A percentile compares a stretch with the other conserved stretches of the same genome.
These are phyloP conservation scores for Zaprionus bogoriensis DNA, from an alignment of 2,888 invertebrate genomes.

Conservation along the genomic window DNA sequence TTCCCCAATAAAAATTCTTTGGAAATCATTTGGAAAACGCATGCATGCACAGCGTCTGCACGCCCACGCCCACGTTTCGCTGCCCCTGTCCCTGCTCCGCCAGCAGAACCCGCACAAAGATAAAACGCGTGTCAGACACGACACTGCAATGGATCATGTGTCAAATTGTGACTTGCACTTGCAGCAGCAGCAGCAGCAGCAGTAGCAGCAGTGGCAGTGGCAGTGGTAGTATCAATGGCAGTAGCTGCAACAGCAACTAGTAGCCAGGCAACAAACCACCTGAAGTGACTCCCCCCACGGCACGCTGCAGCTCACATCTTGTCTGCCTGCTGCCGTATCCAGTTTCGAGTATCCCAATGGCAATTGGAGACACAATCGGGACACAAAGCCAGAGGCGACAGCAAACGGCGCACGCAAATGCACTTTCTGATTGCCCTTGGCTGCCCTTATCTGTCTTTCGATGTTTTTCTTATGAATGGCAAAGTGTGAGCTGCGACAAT, in stretches of 20 bases:
- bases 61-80: constrained; percentile 36
- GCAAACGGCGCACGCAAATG: constrained; percentile 72
- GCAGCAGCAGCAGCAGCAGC: constrained; percentile 27
- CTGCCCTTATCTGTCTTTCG: constrained; percentile 51
- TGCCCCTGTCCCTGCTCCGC: background rate
- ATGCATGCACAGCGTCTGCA: constrained; percentile 71
- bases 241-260: constrained; percentile 51
- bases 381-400: constrained; percentile 30
- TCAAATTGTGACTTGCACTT: constrained; percentile 74
- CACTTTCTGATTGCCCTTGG: constrained; percentile 73
- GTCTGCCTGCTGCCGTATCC: background rate
- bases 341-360: background rate
- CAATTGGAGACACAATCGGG: constrained; percentile 13
- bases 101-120: constrained; percentile 41
- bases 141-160: constrained; percentile 74
- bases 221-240: constrained; percentile 15
- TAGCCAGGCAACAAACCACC: constrained; percentile 45
- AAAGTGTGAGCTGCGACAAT: constrained; percentile 44
- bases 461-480: constrained; percentile 68
- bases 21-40: constrained; percentile 69
- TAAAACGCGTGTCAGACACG: constrained; percentile 76
- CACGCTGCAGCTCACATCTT: background rate
- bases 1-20: constrained; percentile 73
- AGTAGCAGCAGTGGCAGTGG: constrained; percentile 2
- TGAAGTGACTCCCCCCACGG: constrained; percentile 9